These are phyloP conservation scores for Leptestheria dahalacensis DNA, from an alignment of 1,140 invertebrate genomes.

Conservation along the genomic window DNA sequence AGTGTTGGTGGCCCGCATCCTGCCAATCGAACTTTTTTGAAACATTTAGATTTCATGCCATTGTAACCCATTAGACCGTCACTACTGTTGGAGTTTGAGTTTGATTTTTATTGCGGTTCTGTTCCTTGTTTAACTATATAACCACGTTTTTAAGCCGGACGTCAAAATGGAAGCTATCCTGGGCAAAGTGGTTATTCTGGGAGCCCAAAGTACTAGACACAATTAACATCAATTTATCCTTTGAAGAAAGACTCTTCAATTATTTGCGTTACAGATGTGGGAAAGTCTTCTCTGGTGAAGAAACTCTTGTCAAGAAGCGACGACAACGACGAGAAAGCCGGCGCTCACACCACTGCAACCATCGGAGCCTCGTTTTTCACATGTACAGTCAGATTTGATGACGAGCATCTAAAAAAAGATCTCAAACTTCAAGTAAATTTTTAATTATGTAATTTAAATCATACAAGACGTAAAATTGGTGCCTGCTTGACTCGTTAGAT, in stretches of 20 bases:
- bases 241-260: neutral
- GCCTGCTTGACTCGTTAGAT: conserved; percentile 36
- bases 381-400: conserved; percentile 52
- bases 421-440: conserved; percentile 52
- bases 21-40: too few species aligned
- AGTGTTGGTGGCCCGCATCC: too few species aligned
- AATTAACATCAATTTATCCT: conserved; percentile 6
- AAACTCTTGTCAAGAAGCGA: conserved; percentile 40
- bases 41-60: too few species aligned
- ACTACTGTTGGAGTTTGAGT: neutral
- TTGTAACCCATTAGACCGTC: too few species aligned
- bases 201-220: conserved; percentile 52
- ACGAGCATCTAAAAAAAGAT: conserved; percentile 39
- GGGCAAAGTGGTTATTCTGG: conserved; percentile 65
- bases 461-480: neutral
- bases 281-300: conserved; percentile 68
- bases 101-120: neutral
- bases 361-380: conserved; percentile 79
- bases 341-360: conserved; percentile 54
- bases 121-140: too few species aligned
- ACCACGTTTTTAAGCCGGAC: neutral
- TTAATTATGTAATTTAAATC: conserved; percentile 9
- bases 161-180: conserved; percentile 32
- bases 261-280: conserved; percentile 44
- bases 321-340: conserved; percentile 45